phyloP scores from a whole-genome alignment of 2,113 vertebrate genomes.

The Ptyas mucosa region DNA sequence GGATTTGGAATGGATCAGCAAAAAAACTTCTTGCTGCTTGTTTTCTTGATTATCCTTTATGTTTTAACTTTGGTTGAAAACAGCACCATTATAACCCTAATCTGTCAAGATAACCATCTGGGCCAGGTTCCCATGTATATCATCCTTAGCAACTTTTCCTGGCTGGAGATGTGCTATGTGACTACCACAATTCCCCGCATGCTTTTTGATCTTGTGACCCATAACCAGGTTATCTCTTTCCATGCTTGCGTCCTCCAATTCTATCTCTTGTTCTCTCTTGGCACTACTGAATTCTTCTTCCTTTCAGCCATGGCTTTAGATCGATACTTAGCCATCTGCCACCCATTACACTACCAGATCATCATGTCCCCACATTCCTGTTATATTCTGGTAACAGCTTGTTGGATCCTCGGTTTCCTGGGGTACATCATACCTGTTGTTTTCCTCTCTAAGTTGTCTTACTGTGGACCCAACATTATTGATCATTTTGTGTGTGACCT shows the following conservation, averaged over 20 bases:
- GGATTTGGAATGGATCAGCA: background rate
- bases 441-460: slow-evolving; percentile 34
- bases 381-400: slow-evolving; percentile 27
- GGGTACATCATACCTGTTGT: slow-evolving; percentile 38
- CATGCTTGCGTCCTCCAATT: background rate
- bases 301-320: slow-evolving; percentile 7
- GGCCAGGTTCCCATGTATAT: background rate
- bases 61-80: background rate
- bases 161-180: slow-evolving; percentile 10
- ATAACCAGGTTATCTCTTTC: background rate
- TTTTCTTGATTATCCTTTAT: background rate
- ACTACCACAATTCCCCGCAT: background rate
- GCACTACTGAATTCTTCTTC: background rate
- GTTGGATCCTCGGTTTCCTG: slow-evolving; percentile 52
- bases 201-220: background rate
- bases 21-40: background rate
- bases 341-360: background rate
- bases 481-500: slow-evolving; percentile 45
- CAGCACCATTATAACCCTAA: background rate
- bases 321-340: slow-evolving; percentile 2
- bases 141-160: slow-evolving; percentile 3
- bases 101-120: background rate
- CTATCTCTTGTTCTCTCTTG: background rate
- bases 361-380: background rate
- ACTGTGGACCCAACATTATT: slow-evolving; percentile 1